Evolutionary conservation across 2,113 vertebrate species (phyloP).

Genomic region (Perca fluviatilis): DNA sequence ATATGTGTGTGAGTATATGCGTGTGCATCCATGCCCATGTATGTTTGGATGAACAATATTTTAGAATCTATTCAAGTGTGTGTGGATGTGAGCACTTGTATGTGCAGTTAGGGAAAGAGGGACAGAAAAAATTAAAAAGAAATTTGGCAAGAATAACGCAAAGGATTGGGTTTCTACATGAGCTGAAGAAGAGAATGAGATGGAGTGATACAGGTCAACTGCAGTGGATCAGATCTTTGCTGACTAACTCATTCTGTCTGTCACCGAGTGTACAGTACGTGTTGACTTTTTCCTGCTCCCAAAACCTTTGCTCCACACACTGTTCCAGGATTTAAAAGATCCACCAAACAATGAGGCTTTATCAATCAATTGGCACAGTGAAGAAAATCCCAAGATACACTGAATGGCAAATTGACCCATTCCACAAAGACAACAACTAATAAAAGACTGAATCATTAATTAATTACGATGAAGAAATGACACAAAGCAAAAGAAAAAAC

Average conservation of each 20-base stretch:
- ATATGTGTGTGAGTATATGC: not conserved
- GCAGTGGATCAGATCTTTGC: conserved; percentile 3
- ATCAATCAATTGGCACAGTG: conserved; percentile 20
- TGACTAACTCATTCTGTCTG: conserved; percentile 20
- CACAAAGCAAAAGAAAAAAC: not conserved
- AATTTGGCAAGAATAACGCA: not conserved
- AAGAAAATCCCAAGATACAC: not conserved
- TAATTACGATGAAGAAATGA: conserved; percentile 12
- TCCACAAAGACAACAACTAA: not conserved
- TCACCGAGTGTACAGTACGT: not conserved
- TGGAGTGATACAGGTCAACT: not conserved
- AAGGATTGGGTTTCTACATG: not conserved
- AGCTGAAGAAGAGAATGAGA: conserved; percentile 10
- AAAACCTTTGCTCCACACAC: not conserved
- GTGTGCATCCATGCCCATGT: not conserved
- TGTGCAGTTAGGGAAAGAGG: conserved; percentile 20
- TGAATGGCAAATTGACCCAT: conserved; percentile 10
- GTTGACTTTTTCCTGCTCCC: not conserved
- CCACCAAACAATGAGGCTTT: conserved; percentile 13
- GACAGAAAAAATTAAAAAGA: not conserved
- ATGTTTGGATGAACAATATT: not conserved
- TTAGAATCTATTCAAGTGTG: conserved; percentile 13
- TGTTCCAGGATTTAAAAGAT: not conserved
- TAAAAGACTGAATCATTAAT: not conserved
- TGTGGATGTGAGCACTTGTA: conserved; percentile 17